These are phyloP conservation scores for Anoplopoma fimbria DNA, from an alignment of 2,113 vertebrate genomes.

Conservation along the genomic window DNA sequence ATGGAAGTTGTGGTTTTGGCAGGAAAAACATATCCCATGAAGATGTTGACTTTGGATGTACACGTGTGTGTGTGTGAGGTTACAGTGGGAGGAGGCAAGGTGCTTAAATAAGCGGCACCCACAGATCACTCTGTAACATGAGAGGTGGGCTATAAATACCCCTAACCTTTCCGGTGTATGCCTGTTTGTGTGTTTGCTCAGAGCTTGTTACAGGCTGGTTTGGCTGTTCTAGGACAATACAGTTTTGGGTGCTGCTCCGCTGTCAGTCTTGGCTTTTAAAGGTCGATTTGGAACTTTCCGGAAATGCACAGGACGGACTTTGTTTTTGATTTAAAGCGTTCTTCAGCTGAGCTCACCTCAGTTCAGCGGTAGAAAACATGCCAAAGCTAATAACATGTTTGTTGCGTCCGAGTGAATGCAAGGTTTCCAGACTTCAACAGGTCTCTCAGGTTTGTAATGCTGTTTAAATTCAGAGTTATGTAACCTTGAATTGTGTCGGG, in stretches of 20 bases:
- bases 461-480: constrained; percentile 35
- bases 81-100: constrained; percentile 72
- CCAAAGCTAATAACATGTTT: constrained; percentile 52
- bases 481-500: constrained; percentile 20
- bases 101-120: constrained; percentile 81
- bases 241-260: background rate
- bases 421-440: constrained; percentile 59
- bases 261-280: constrained; percentile 29
- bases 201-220: constrained; percentile 54
- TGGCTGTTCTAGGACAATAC: constrained; percentile 65
- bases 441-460: constrained; percentile 67
- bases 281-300: constrained; percentile 29
- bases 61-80: constrained; percentile 37
- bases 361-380: constrained; percentile 67
- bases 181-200: constrained; percentile 69
- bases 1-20: constrained; percentile 6
- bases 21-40: background rate
- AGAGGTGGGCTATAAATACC: constrained; percentile 86
- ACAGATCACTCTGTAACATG: constrained; percentile 82
- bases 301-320: constrained; percentile 68
- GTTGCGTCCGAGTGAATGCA: constrained; percentile 63
- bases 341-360: constrained; percentile 39
- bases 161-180: constrained; percentile 82
- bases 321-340: constrained; percentile 26
- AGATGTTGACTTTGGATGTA: constrained; percentile 54